Evolutionary conservation across 2,797 vertebrate species (phyloP).

Genomic region (Cynopterus sphinx): DNA sequence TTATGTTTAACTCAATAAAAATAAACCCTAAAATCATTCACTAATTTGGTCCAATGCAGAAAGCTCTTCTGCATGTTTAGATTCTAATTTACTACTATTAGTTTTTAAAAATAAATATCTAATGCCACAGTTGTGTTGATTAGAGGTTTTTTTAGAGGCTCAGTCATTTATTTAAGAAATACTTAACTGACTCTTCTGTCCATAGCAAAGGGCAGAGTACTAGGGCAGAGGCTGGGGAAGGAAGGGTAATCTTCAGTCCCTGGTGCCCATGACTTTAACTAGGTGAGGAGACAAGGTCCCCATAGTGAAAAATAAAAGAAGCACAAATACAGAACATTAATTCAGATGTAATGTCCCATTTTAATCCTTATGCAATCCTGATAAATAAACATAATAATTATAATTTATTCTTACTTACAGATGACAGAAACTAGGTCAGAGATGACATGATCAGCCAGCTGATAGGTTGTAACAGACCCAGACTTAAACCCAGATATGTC

Average conservation of each 20-base stretch:
- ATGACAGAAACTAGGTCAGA: background rate
- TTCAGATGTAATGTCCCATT: background rate
- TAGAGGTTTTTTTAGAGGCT: background rate
- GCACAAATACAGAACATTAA: background rate
- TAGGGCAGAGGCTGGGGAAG: background rate
- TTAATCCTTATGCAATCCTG: background rate
- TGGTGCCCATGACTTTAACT: background rate
- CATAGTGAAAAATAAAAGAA: background rate
- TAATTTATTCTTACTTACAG: background rate
- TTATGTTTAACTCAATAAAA: background rate
- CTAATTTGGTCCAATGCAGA: slow-evolving; percentile 10
- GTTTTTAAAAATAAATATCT: background rate
- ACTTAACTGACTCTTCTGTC: background rate
- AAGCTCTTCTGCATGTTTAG: background rate
- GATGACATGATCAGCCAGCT: background rate
- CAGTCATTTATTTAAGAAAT: background rate
- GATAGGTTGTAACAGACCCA: background rate
- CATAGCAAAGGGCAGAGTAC: background rate
- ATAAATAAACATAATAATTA: background rate
- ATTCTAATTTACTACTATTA: background rate
- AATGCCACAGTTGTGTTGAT: background rate
- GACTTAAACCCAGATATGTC: background rate
- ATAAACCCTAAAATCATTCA: background rate
- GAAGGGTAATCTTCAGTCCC: background rate
- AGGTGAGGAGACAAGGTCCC: background rate